Base-by-base conservation (phyloP, 1,140 invertebrate genomes). In the Calycopis cecrops region DNA sequence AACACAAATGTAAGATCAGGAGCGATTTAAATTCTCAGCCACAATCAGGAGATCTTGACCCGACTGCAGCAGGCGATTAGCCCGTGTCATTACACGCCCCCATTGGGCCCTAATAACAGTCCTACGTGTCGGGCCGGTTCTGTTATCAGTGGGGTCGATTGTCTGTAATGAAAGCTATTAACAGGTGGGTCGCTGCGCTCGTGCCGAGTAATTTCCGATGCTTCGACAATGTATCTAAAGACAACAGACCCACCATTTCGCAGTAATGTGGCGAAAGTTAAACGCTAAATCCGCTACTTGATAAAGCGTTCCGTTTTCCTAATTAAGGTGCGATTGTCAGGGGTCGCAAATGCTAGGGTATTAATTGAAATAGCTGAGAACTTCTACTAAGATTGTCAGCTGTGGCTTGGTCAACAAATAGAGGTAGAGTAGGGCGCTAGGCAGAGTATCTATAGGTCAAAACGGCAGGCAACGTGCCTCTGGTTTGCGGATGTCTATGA, bases 101-200 rank as follows among this genome's bases (percentile, higher is more conserved):
- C 67, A 55, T 62, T 57, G 61, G 53, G 55, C 61, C 66, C 57
- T 79, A 79, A 79, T 79, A 67, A 78, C 71, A 72, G 73, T 68
- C 61, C 57, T 50, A 48, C 63, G 65, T 72, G 63, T 63, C 52
- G 55, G 40, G 63, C 72, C 56, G 63, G 61, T 67, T 73, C 64
- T 63, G 61, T 66, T 76, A 76, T 78, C 73, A 75, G 48, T 65
- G 60, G 72, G 71, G 67, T 71, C 71, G 69, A 66, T 71, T 66
- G 65, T 62, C 65, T 50, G 62, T 80, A 80, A 80, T 78, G 66
- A 67, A 72, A 40, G 60, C 70, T 62, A 70, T 72, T 69, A 74
- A 65, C 71, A 70, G 71, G 69, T 70, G 70, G 66, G 62, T 61
- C 61, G 61, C 47, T 66, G 55, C 66, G 53, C 59, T 68, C 60